A percentile compares a stretch with the other conserved stretches of the same genome.
phyloP scores from a whole-genome alignment of 2,888 invertebrate genomes.

The Linnaemya vulpina region DNA sequence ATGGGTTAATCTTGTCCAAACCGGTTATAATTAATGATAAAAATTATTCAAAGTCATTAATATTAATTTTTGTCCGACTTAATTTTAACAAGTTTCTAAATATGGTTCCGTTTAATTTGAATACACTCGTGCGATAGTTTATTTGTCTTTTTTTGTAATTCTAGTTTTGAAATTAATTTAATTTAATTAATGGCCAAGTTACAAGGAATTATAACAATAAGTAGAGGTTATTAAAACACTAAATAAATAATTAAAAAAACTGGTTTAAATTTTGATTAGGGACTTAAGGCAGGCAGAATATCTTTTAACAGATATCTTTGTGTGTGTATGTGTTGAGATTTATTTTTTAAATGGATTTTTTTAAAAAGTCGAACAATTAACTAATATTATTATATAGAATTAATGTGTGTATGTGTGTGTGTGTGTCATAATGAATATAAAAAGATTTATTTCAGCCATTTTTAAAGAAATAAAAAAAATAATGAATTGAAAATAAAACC shows the following conservation, averaged over 20 bases:
- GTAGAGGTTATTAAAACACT: neutral
- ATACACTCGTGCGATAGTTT: too few species aligned
- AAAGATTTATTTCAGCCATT: too few species aligned
- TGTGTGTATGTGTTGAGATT: too few species aligned
- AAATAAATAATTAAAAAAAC: neutral
- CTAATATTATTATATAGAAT: too few species aligned
- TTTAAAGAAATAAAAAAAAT: too few species aligned
- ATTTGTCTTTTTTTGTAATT: neutral
- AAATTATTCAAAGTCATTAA: slow-evolving; percentile 39
- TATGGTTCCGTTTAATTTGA: slow-evolving; percentile 31
- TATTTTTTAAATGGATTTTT: too few species aligned
- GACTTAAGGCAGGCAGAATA: neutral
- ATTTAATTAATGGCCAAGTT: neutral
- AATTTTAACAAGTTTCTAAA: slow-evolving; percentile 57
- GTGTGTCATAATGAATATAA: too few species aligned
- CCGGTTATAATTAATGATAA: slow-evolving; percentile 36
- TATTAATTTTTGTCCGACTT: slow-evolving; percentile 20
- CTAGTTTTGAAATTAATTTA: neutral
- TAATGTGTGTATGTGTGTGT: too few species aligned
- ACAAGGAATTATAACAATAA: neutral
- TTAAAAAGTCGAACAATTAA: too few species aligned
- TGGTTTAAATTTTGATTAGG: neutral
- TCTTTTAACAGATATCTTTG: neutral
- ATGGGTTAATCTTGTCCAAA: neutral
- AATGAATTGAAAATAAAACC: too few species aligned